These are phyloP conservation scores for Heterohyrax brucei DNA, from an alignment of 2,797 vertebrate genomes.

Conservation along the genomic window DNA sequence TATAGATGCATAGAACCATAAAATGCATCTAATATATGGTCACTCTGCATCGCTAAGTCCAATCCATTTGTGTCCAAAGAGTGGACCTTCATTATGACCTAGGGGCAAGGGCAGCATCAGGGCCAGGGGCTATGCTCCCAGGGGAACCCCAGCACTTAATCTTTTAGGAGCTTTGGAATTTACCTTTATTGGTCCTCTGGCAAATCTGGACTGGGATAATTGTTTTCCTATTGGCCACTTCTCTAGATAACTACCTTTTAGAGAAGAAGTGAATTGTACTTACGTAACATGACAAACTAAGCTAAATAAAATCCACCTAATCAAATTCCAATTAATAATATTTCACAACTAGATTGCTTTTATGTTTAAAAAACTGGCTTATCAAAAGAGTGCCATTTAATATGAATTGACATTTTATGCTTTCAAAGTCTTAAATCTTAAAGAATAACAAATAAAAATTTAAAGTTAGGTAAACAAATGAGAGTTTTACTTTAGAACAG, in stretches of 20 bases:
- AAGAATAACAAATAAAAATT: constrained; percentile 17
- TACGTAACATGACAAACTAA: neutral
- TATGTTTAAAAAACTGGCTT: neutral
- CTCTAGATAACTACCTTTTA: constrained; percentile 28
- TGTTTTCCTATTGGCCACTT: constrained; percentile 31
- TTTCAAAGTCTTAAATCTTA: neutral
- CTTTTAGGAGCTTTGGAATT: constrained; percentile 29
- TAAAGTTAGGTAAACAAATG: constrained; percentile 8
- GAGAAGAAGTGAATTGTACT: constrained; percentile 3
- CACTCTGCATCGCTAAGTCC: too few relatives aligned
- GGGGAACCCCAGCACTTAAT: neutral
- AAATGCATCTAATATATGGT: too few relatives aligned
- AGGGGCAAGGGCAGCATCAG: too few relatives aligned
- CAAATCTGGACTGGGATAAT: neutral
- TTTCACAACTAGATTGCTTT: neutral
- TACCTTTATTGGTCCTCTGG: neutral
- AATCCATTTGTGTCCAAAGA: too few relatives aligned
- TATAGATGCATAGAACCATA: too few relatives aligned
- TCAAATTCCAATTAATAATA: neutral
- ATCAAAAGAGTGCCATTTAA: constrained; percentile 5
- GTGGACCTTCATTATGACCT: too few relatives aligned
- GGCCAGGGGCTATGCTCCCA: too few relatives aligned
- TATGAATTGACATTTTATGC: neutral
- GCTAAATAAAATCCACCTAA: neutral
- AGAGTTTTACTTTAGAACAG: constrained; percentile 12